Percentiles rank a stretch among this genome's conserved stretches.
phyloP scores from a whole-genome alignment of 2,888 invertebrate species.

The Calephelis perditalis region DNA sequence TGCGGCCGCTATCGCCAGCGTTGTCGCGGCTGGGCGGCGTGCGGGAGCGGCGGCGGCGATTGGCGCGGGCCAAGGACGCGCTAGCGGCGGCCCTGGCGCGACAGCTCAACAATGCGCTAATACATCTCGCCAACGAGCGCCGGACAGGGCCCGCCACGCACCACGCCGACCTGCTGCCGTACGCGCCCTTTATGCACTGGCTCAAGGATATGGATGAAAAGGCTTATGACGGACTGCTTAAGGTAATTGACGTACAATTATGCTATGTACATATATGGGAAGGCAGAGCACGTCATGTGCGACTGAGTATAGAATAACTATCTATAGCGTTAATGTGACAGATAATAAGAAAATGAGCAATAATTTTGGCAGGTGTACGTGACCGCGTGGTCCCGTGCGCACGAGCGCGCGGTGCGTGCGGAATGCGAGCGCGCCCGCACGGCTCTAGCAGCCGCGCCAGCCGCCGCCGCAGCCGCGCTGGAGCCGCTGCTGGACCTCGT shows the following conservation, averaged over 20 bases:
- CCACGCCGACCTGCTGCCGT: slow-evolving; percentile 91
- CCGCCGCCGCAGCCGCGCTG: slow-evolving; percentile 42
- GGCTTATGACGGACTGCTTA: slow-evolving; percentile 88
- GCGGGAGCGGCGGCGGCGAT: slow-evolving; percentile 51
- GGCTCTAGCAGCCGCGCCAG: slow-evolving; percentile 39
- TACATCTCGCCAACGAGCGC: slow-evolving; percentile 87
- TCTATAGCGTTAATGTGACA: too few species aligned
- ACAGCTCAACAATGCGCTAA: slow-evolving; percentile 95
- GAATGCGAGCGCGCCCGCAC: slow-evolving; percentile 87
- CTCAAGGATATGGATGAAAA: slow-evolving; percentile 91
- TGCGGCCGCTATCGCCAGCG: slow-evolving; percentile 35
- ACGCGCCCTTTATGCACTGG: slow-evolving; percentile 95
- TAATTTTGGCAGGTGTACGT: slow-evolving; percentile 79
- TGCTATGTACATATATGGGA: too few species aligned
- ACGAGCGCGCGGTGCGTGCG: slow-evolving; percentile 89
- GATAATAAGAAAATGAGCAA: too few species aligned
- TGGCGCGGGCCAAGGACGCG: slow-evolving; percentile 49
- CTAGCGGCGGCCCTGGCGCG: slow-evolving; percentile 86
- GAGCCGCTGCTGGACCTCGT: slow-evolving; percentile 89
- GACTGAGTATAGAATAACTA: too few species aligned
- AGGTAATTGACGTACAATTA: slow-evolving; percentile 54
- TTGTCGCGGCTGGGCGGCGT: slow-evolving; percentile 49
- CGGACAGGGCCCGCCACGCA: slow-evolving; percentile 86
- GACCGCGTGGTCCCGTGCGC: slow-evolving; percentile 89
- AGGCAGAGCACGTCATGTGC: not conserved